Evolutionary conservation across 2,113 vertebrate genomes (phyloP).

Genomic region (Mystacornis crossleyi): DNA sequence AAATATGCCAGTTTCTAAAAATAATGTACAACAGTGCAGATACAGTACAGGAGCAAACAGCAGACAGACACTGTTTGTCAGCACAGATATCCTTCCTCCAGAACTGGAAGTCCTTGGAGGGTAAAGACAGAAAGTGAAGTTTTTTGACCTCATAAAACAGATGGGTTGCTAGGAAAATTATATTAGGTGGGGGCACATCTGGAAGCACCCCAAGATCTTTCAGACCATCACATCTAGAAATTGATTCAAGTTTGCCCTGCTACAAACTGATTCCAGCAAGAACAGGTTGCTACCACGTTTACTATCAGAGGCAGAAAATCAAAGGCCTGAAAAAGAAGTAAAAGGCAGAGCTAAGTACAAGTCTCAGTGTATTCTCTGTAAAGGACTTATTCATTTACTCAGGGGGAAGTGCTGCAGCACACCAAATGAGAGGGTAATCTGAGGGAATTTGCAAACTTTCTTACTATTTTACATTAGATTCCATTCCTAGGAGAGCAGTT

Average conservation of each 20-base stretch:
- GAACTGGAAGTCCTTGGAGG: conserved; percentile 52
- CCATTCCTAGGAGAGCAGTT: neutral
- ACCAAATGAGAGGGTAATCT: neutral
- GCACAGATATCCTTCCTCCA: neutral
- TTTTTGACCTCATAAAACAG: conserved; percentile 13
- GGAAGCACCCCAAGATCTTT: conserved; percentile 4
- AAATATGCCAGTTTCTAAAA: conserved; percentile 51
- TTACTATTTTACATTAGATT: neutral
- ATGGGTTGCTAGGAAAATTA: neutral
- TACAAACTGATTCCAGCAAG: neutral
- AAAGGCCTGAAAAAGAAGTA: neutral
- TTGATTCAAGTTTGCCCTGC: neutral
- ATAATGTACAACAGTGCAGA: neutral
- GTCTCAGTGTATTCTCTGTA: neutral
- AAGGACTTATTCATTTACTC: neutral
- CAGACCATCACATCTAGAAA: neutral
- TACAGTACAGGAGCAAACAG: conserved; percentile 8
- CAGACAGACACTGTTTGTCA: neutral
- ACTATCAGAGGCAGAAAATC: neutral
- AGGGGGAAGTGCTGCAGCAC: neutral
- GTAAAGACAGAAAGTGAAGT: neutral
- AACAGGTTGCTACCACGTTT: neutral
- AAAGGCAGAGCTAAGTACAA: neutral
- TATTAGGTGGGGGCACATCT: neutral
- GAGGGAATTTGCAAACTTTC: neutral